Conservation (phyloP, 2,113 vertebrate genomes). For the Gymnarchus niloticus region DNA sequence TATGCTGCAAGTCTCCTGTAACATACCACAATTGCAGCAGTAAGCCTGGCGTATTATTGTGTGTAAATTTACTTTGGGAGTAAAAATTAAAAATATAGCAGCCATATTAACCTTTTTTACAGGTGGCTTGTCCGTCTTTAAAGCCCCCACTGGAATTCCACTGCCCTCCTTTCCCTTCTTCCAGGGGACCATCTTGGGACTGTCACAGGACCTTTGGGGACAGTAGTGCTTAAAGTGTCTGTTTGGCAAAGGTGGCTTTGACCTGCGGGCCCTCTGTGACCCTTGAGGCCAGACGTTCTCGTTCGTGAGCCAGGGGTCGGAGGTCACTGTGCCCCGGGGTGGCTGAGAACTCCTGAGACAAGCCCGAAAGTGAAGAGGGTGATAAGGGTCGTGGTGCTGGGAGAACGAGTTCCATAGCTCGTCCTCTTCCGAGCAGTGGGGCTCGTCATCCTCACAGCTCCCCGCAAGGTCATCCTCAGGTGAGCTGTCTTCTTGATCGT, state of each 20-base stretch:
- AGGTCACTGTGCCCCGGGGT: neutral
- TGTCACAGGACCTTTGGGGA: slow-evolving; percentile 34
- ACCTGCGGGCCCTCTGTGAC: slow-evolving; percentile 2
- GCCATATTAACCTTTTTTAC: slow-evolving; percentile 53
- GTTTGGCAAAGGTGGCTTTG: slow-evolving; percentile 31
- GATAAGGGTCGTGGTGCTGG: slow-evolving; percentile 55
- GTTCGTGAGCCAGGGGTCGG: neutral
- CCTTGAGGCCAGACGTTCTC: neutral
- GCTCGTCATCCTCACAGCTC: slow-evolving; percentile 34
- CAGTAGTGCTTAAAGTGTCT: slow-evolving; percentile 35
- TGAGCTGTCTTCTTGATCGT: slow-evolving; percentile 21
- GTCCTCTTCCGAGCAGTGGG: slow-evolving; percentile 42
- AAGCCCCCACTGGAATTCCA: neutral
- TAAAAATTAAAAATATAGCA: slow-evolving; percentile 10
- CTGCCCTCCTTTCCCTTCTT: slow-evolving; percentile 31
- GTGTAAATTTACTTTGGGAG: neutral
- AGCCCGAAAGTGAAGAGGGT: slow-evolving; percentile 64
- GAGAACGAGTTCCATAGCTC: slow-evolving; percentile 56
- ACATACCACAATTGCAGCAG: too few relatives aligned
- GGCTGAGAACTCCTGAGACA: slow-evolving; percentile 40
- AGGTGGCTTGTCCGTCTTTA: slow-evolving; percentile 2
- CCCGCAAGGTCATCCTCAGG: slow-evolving; percentile 33
- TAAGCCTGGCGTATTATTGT: neutral
- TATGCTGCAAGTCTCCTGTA: too few relatives aligned
- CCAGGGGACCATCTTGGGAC: slow-evolving; percentile 48